Evolutionary conservation across 2,797 vertebrate genomes (phyloP), one percentile per base, ranked within the genome.

Genomic region (Ctenochaetus hawaiiensis): DNA sequence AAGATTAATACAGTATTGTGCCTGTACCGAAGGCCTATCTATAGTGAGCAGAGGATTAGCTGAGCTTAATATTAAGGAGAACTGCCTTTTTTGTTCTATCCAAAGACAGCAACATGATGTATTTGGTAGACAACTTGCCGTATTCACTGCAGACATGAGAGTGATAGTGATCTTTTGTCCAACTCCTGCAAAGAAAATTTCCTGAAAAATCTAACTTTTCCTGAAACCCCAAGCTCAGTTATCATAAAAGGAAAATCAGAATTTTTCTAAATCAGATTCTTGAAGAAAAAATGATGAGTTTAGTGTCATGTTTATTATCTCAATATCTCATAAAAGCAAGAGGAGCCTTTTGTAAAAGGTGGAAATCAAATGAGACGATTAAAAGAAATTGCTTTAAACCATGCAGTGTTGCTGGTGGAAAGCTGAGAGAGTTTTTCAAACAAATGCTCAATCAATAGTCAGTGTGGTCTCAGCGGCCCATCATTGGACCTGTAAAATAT

Each of bases 401-500:
- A 34, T 34, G 45, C 23, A 30, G 49, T n/a, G 58, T 67, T 57
- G 45, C 60, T 57, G 18, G 47, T 60, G 20, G 13, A 73, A 67
- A 72, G 20, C n/a, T 6, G 41, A 5, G n/a, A 23, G 11, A 70
- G 54, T 56, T 63, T 74, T 73, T 81, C 49, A 66, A 64, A 82
- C 68, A 80, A 61, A 60, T 34, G 26, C 77, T 75, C 51, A 73
- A 81, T 81, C 72, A 72, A 58, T 63, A 63, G 47, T 59, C 67
- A 61, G 44, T 62, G 58, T 44, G 48, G 43, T 54, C 67, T 58
- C 14, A 30, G 65, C 58, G 54, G 63, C 63, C 72, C 41, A 57
- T 22, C 48, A 37, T 11, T 30, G 44, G 49, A 23, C 47, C 48
- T 80, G 85, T 80, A 85, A 86, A 77, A 63, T 30, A 49, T 47